phyloP scores from a whole-genome alignment of 2,113 vertebrate species.

The Strigops habroptila region DNA sequence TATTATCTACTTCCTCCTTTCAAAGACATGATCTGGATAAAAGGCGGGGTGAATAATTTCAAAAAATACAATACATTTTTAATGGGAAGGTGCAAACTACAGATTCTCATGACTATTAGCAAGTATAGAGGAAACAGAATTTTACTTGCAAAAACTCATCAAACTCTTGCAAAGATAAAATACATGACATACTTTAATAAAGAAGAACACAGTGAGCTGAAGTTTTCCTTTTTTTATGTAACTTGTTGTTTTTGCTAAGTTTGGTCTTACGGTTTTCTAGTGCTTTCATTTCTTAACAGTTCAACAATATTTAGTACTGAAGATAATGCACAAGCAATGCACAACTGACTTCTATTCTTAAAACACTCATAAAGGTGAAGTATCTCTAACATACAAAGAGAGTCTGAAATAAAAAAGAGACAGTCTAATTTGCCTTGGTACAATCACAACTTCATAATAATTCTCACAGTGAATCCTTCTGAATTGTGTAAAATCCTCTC shows the following conservation, averaged over 20 bases:
- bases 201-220: constrained; percentile 62
- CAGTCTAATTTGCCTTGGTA: not conserved
- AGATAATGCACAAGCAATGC: not conserved
- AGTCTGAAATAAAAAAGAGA: not conserved
- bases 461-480: not conserved
- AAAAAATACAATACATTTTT: constrained; percentile 89
- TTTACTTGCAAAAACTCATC: constrained; percentile 85
- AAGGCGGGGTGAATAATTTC: constrained; percentile 92
- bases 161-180: constrained; percentile 80
- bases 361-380: not conserved
- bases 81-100: constrained; percentile 86
- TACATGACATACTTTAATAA: constrained; percentile 76
- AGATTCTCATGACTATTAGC: constrained; percentile 88
- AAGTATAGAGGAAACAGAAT: constrained; percentile 85
- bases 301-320: constrained; percentile 36
- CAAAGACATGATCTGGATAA: constrained; percentile 95
- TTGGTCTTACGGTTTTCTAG: constrained; percentile 38
- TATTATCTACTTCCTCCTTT: constrained; percentile 96
- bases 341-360: constrained; percentile 32
- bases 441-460: not conserved
- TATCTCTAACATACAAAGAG: not conserved
- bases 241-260: constrained; percentile 75
- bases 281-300: constrained; percentile 54
- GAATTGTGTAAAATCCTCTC: not conserved
- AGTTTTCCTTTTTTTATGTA: constrained; percentile 69